Percentiles rank a stretch among this genome's conserved stretches.
Conservation (phyloP, 2,888 invertebrate species). For the Andricus quercusramuli region DNA sequence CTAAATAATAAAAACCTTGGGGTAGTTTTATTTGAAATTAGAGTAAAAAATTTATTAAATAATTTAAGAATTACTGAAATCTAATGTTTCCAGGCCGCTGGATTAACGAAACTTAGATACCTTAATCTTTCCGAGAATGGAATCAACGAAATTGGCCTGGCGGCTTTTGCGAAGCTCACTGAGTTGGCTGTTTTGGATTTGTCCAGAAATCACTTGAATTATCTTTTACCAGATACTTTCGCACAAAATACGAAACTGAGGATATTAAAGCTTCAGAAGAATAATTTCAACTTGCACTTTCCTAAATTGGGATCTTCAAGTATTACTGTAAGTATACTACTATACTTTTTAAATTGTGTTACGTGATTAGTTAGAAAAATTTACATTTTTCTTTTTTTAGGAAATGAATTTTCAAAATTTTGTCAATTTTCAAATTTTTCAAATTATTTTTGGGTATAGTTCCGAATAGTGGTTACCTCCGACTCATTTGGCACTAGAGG, state of each 20-base stretch:
- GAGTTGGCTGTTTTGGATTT: slow-evolving; percentile 79
- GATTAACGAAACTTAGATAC: slow-evolving; percentile 71
- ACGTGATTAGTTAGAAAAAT: not conserved
- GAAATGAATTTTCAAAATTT: no score
- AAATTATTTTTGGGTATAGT: no score
- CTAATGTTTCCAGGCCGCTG: slow-evolving; percentile 64
- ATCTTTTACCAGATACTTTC: slow-evolving; percentile 77
- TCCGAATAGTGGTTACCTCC: no score
- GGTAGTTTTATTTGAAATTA: no score
- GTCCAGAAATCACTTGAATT: slow-evolving; percentile 78
- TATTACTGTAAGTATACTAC: slow-evolving; percentile 65
- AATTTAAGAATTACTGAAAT: not conserved
- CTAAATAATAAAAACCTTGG: no score
- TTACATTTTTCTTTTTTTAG: no score
- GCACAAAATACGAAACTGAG: slow-evolving; percentile 67
- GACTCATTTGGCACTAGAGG: no score
- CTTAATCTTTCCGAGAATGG: slow-evolving; percentile 78
- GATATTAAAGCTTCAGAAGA: slow-evolving; percentile 70
- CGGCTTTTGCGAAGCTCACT: slow-evolving; percentile 78
- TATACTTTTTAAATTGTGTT: not conserved
- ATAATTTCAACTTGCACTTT: slow-evolving; percentile 71
- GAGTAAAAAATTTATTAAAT: no score
- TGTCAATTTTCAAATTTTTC: no score
- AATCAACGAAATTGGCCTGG: slow-evolving; percentile 76
- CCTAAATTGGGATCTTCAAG: slow-evolving; percentile 67